Conservation (phyloP, 2,888 invertebrate species). For the Diploptera punctata region DNA sequence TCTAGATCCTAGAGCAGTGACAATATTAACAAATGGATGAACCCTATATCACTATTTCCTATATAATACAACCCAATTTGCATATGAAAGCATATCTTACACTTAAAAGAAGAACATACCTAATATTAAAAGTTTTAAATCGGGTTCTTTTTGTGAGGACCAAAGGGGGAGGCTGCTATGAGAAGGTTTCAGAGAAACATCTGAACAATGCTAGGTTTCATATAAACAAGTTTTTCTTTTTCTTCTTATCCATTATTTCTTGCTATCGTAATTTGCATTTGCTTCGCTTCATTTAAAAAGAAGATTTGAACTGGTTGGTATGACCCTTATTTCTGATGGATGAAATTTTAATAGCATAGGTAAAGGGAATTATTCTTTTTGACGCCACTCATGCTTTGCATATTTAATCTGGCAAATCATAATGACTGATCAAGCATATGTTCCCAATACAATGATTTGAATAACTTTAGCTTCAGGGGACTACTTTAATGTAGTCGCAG, state of each 20-base stretch:
- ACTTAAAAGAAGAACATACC: no score
- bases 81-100: slow-evolving; percentile 5
- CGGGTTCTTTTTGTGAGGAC: not conserved
- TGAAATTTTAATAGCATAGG: not conserved
- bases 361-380: slow-evolving; percentile 3
- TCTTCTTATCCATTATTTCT: not conserved
- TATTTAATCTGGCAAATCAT: slow-evolving; percentile 6
- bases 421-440: not conserved
- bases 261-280: slow-evolving; percentile 1
- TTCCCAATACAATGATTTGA: not conserved
- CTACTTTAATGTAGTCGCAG: no score
- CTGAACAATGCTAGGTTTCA: not conserved
- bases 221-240: slow-evolving; percentile 14
- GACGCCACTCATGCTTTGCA: slow-evolving; percentile 21
- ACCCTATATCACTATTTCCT: no score
- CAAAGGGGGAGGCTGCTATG: not conserved
- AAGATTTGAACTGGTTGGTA: not conserved
- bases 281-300: not conserved
- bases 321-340: not conserved
- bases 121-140: no score
- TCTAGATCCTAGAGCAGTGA: not conserved
- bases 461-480: not conserved
- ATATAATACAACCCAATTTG: not conserved
- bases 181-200: not conserved
- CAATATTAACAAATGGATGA: slow-evolving; percentile 9